Evolutionary conservation across 2,113 vertebrate species (phyloP), one percentile per base, ranked within the genome.

Genomic region (Poicephalus meyeri): DNA sequence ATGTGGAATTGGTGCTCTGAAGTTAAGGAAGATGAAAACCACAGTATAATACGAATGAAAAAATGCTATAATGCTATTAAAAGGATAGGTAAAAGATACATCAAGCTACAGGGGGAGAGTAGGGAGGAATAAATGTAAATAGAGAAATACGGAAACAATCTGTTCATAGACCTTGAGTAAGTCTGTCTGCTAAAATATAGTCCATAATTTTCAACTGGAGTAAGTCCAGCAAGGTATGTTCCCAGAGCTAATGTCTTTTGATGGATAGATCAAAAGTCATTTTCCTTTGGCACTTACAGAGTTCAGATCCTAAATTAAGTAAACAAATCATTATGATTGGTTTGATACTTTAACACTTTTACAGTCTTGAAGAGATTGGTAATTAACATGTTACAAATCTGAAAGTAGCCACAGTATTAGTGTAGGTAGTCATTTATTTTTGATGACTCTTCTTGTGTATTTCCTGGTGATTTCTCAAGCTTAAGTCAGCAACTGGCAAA

Each of bases 271-370:
- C 5, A 80, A 64, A 31, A 25, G 13, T 82, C 4, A 1, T 69
- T 68, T 89, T 76, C 53, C 25, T 61, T 74, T 69, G 56, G 5
- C 19, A 53, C 81, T 81, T 87, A 68, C 26, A 68, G 61, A 68
- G 11, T 80, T 91, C 31, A 58, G 16, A 14, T 47, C 47, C 28
- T 65, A 92, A 76, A 82, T 88, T 76, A 82, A 72, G 35, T 72
- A 53, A 91, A 61, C 6, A 88, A 69, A 89, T 91, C 10, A 25
- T 17, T 80, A 2, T 69, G 14, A 72, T 76, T 13, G 3, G 31
- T 76, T 87, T 89, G 33, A 86, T 84, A n/a, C 28, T 63, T 64
- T 93, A 61, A 68, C 56, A 53, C 2, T 85, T 89, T 46, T 60
- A 20, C 9, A 52, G 41, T 64, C 41, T 64, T 87, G 23, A 4